Evolutionary conservation across 1,140 invertebrate species (phyloP), one percentile per base, ranked within the genome.

Genomic region (Cotesia typhae): DNA sequence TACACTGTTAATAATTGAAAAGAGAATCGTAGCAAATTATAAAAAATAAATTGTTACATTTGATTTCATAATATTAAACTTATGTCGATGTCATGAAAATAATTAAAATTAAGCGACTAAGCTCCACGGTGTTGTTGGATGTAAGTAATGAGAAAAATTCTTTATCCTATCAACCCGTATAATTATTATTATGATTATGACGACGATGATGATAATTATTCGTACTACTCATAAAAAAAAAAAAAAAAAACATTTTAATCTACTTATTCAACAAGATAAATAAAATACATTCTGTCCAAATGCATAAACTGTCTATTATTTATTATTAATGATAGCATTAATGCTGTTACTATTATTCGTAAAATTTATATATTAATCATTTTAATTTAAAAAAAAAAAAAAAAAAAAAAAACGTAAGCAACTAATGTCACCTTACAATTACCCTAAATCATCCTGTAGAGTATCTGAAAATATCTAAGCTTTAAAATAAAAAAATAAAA

Each of bases 201-300:
- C 10, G 41, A 47, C 10, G 41, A 47, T 87, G 84, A 82, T 78
- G 82, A 83, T 84, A 68, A 85, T 78, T 85, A 87, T 82, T 86
- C 84, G 84, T 85, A 86, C 80, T 86, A 83, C 83, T 84, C 79
- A 82, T 86, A 85, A 85, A 82, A 84, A 85, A 85, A 85, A 85
- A 82, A 84, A 85, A 85, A 84, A 82, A 85, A 47, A 84, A 81
- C 84, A 86, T 79, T 84, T 85, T 85, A 86, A 81, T 85, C 81
- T 86, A 86, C 81, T 84, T 84, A 85, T 80, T 85, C 84, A 81
- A 84, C 6, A 84, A 83, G 75, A 84, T 83, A 84, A 86, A 87
- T 87, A 85, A 85, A 47, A 86, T 85, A 83, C 83, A 86, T 85
- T 87, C 84, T 87, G 84, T 87, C 85, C 85, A 86, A 83, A 76